Base-by-base conservation (phyloP, 2,113 vertebrate species). In the Heterochromis multidens region DNA sequence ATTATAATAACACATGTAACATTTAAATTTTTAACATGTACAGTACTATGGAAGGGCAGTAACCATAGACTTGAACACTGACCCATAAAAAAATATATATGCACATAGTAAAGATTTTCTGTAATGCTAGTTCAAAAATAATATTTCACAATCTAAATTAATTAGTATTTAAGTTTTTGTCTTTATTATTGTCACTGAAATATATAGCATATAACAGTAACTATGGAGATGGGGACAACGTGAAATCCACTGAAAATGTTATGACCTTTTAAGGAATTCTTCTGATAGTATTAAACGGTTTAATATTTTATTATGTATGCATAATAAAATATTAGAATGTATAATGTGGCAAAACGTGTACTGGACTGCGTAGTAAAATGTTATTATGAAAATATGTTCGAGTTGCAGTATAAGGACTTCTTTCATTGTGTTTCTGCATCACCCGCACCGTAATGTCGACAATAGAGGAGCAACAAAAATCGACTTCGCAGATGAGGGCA, bases 1-100 rank as follows among this genome's bases (percentile, higher is more conserved):
- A 62, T 62, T 62, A 7, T 62, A 35, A 35, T 19, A 62, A 21
- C 5, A 62, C 33, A 62, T 13, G n/a, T 62, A 3, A n/a, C 60
- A 62, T 62, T n/a, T n/a, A n/a, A n/a, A n/a, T n/a, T n/a, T n/a
- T n/a, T n/a, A n/a, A n/a, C n/a, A n/a, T n/a, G 4, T 62, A 35
- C 35, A 25, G 35, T 16, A 40, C 62, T 16, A 5, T 17, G 46
- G 5, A 65, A 21, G 6, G 35, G 40, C 62, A 40, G 0, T 0
- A 25, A n/a, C 6, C n/a, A n/a, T 43, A 67, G 25, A 17, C 1
- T 0, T 25, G 62, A 67, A 67, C 12, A 40, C 23, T 65, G 23
- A 40, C 23, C 1, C 4, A 14, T 33, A n/a, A 40, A 23, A 16
- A 0, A 23, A 40, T 23, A 37, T 23, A 0, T 0, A 65, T 37